Percentiles rank a stretch among this genome's conserved stretches.
Conservation (phyloP, 2,888 invertebrate genomes). For the Pandemis cinnamomeana region DNA sequence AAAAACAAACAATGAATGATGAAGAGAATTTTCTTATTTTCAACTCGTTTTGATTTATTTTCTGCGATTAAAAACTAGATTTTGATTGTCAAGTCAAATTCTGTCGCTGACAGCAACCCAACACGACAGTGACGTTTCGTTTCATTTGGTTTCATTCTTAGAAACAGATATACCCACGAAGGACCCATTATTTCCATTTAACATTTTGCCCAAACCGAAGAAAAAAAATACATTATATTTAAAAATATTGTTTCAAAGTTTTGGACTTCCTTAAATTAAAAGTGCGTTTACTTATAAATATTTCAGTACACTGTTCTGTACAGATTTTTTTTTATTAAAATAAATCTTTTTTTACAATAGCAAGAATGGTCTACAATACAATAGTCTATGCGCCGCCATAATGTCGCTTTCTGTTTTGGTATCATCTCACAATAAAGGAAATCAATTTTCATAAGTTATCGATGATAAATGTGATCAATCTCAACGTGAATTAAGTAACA, state of each 20-base stretch:
- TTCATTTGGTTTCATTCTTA: conserved; percentile 46
- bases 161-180: background rate
- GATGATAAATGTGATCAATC: conserved; percentile 52
- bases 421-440: conserved; percentile 71
- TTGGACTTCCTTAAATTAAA: too few relatives aligned
- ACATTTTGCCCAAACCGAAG: background rate
- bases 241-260: too few relatives aligned
- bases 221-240: too few relatives aligned
- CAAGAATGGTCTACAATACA: conserved; percentile 29
- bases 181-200: background rate
- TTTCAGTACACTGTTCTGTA: background rate
- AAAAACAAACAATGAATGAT: conserved; percentile 22
- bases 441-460: conserved; percentile 69
- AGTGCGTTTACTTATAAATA: too few relatives aligned
- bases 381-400: conserved; percentile 70
- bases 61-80: conserved; percentile 60
- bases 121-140: conserved; percentile 64
- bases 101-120: conserved; percentile 65
- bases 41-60: conserved; percentile 53
- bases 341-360: conserved; percentile 8
- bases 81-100: conserved; percentile 69
- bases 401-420: conserved; percentile 83
- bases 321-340: background rate
- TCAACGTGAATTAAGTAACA: conserved; percentile 26
- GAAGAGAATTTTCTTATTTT: conserved; percentile 48